A percentile compares a stretch with the other conserved stretches of the same genome.
These are phyloP conservation scores for Hipposideros armiger DNA, from an alignment of 2,113 vertebrate genomes.

Conservation along the genomic window DNA sequence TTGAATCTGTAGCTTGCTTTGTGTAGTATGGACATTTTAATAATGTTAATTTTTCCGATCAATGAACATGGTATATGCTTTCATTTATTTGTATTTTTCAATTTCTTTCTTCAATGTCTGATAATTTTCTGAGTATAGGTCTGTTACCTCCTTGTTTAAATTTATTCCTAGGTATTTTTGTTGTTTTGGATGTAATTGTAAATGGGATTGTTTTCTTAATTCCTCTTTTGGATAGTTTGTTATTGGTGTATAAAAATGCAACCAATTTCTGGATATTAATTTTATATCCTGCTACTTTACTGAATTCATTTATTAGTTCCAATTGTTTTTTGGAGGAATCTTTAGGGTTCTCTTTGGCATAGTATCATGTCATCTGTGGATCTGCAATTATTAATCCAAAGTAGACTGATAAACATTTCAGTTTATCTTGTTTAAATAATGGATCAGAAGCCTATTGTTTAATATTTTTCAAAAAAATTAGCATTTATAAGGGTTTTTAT, in stretches of 20 bases:
- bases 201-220: background rate
- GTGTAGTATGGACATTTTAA: background rate
- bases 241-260: background rate
- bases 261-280: background rate
- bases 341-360: background rate
- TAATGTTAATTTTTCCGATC: background rate
- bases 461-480: conserved; percentile 38
- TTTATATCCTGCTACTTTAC: background rate
- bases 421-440: conserved; percentile 55
- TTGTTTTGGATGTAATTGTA: background rate
- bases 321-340: background rate
- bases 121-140: background rate
- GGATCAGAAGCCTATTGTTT: conserved; percentile 20
- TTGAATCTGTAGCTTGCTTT: background rate
- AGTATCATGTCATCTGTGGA: background rate
- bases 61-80: too few relatives aligned
- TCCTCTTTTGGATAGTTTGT: background rate
- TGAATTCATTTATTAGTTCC: background rate
- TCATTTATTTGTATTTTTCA: background rate
- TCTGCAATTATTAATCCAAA: conserved; percentile 17
- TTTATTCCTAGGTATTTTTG: background rate
- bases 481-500: conserved; percentile 25
- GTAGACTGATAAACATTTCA: background rate
- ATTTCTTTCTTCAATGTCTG: background rate
- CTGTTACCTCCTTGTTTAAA: background rate